Percentiles rank a stretch among this genome's conserved stretches.
Conservation (phyloP, 2,797 vertebrate genomes). For the Merluccius polli region DNA sequence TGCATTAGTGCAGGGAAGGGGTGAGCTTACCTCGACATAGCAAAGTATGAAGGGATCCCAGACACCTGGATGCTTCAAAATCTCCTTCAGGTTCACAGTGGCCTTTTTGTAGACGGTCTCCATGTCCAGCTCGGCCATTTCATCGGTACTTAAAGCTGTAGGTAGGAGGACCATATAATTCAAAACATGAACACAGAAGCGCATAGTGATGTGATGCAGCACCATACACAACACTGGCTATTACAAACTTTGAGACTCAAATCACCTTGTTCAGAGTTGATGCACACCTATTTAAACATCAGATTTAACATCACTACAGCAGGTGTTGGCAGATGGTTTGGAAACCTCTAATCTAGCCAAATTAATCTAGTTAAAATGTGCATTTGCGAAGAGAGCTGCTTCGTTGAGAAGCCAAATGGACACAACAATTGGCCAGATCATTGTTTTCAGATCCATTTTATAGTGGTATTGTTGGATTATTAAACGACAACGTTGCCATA, state of each 20-base stretch:
- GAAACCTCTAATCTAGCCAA: background rate
- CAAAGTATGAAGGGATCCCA: conserved; percentile 89
- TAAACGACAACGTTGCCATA: background rate
- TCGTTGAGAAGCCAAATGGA: background rate
- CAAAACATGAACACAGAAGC: background rate
- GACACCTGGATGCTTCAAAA: conserved; percentile 81
- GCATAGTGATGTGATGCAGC: background rate
- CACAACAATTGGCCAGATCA: background rate
- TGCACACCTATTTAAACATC: background rate
- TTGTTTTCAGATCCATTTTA: background rate
- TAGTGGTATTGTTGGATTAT: background rate
- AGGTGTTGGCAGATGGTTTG: background rate
- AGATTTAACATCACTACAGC: background rate
- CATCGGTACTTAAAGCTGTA: background rate
- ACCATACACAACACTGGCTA: too few relatives aligned
- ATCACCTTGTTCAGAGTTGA: background rate
- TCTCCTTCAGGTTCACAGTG: conserved; percentile 72
- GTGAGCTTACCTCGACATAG: conserved; percentile 80
- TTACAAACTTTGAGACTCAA: background rate
- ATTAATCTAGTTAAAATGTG: background rate
- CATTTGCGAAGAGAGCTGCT: background rate
- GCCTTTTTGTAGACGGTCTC: conserved; percentile 80
- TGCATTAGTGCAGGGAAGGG: background rate
- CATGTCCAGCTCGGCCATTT: conserved; percentile 63
- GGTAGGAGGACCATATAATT: background rate